Evolutionary conservation across 2,888 invertebrate species (phyloP), one percentile per base, ranked within the genome.

Genomic region (Muschampia plurimacula): DNA sequence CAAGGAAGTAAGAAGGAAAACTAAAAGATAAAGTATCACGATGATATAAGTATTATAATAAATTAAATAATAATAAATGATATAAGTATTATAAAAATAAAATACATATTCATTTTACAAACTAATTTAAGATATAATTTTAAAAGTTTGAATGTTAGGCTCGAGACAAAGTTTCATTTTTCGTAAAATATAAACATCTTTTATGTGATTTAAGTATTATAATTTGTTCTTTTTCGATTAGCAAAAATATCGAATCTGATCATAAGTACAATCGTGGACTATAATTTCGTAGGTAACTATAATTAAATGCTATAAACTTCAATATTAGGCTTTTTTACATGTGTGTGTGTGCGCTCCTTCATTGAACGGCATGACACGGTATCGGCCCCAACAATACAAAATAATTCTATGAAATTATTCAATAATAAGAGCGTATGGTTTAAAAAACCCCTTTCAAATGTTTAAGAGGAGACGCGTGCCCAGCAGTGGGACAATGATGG

Each of bases 171-270:
- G 41, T 12, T n/a, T 15, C 15, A 15, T 52, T 15, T 15, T 28
- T 71, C 60, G 32, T 71, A 66, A 66, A 65, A 71, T 60, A 71
- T 66, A 22, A 28, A 71, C 49, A 71, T 66, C 52, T 71, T 65
- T 65, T 60, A 60, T 66, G 46, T 49, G 9, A 36, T 67, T 57
- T 68, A 71, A 6, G 5, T 55, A 46, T 22, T 3, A 15, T 74
- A 39, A 55, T 70, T 36, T 63, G 72, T 69, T 60, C 39, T 70
- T 57, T 74, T 66, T 76, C 72, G 78, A 79, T 80, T 80, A 80
- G 82, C 81, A 82, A 81, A 83, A 82, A 82, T 82, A 83, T 81
- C 77, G 76, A 74, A 72, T 82, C 72, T 79, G 74, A 74, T 74
- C 74, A 75, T 78, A 80, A 79, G 76, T 82, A 81, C 74, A 73